These are phyloP conservation scores for Oligia fasciuncula DNA, from an alignment of 2,888 invertebrate genomes.

Conservation along the genomic window DNA sequence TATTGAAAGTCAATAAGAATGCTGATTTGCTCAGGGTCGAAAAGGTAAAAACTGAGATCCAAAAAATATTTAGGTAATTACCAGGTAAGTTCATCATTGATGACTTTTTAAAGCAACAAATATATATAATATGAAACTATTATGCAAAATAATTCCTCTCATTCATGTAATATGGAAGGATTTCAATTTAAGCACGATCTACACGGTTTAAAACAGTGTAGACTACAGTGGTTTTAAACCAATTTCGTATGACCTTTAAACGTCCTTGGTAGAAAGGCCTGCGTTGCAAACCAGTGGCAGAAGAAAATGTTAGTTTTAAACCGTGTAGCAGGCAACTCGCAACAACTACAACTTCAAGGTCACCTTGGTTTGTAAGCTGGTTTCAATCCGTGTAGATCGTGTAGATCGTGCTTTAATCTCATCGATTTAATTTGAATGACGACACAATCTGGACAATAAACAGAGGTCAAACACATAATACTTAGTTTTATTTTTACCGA, in stretches of 20 bases:
- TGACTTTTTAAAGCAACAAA: conserved; percentile 8
- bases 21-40: not conserved
- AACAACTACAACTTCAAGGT: too few species aligned
- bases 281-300: too few species aligned
- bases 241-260: too few species aligned
- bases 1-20: not conserved
- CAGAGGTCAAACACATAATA: conserved; percentile 48
- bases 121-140: not conserved
- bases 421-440: conserved; percentile 31
- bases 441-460: not conserved
- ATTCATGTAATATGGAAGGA: conserved; percentile 41
- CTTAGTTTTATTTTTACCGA: conserved; percentile 22
- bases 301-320: too few species aligned
- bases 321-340: too few species aligned
- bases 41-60: not conserved
- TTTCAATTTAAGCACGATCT: not conserved
- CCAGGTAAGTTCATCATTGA: not conserved
- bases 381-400: too few species aligned
- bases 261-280: too few species aligned
- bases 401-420: not conserved
- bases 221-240: too few species aligned
- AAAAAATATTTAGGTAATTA: not conserved
- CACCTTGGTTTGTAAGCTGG: too few species aligned
- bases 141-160: not conserved
- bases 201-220: too few species aligned